Conservation (phyloP, 2,113 vertebrate species). For the Catagonus wagneri region DNA sequence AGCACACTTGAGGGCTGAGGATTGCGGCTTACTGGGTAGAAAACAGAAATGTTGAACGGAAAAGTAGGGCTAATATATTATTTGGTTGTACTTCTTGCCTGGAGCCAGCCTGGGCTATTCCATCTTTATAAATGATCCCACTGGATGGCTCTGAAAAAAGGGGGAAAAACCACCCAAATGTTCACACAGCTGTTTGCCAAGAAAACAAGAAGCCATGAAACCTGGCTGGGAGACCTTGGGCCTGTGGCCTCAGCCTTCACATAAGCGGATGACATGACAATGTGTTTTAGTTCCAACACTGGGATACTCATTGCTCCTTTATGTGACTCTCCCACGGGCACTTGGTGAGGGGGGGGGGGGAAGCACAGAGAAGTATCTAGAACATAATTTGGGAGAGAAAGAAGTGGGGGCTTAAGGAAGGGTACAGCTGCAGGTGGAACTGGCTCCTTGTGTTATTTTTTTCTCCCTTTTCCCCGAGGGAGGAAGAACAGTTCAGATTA, state of each 20-base stretch:
- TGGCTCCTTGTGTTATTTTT: background rate
- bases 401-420: background rate
- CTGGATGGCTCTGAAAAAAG: background rate
- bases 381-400: slow-evolving; percentile 27
- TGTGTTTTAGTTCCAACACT: background rate
- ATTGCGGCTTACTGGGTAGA: background rate
- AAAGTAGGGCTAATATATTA: slow-evolving; percentile 49
- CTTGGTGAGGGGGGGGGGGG: no score
- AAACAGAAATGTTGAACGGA: slow-evolving; percentile 57
- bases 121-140: slow-evolving; percentile 44
- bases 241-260: slow-evolving; percentile 35
- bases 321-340: background rate
- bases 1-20: slow-evolving; percentile 12
- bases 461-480: background rate
- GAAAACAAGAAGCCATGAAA: slow-evolving; percentile 23
- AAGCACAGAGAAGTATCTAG: background rate
- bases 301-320: slow-evolving; percentile 14
- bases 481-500: background rate
- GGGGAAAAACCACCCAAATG: background rate
- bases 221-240: background rate
- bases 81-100: slow-evolving; percentile 24
- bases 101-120: background rate
- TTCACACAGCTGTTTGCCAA: background rate
- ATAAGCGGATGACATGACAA: slow-evolving; percentile 4
- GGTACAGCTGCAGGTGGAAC: background rate